These are phyloP conservation scores for Drosophila teissieri DNA, from an alignment of 1,140 invertebrate species.

Conservation along the genomic window DNA sequence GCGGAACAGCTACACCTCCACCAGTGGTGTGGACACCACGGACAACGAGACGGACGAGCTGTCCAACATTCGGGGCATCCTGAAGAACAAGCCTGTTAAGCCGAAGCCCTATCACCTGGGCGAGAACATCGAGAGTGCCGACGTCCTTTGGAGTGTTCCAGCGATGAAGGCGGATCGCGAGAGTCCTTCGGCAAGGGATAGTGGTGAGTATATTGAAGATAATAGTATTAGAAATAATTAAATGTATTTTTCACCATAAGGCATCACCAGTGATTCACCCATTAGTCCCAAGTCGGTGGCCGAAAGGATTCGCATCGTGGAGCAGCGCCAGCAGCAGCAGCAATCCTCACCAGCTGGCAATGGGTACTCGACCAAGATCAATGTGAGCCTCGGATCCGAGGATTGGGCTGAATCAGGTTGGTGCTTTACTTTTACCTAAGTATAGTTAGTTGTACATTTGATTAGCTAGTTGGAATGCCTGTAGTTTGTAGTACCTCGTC, in stretches of 20 bases:
- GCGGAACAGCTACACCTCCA: constrained; percentile 72
- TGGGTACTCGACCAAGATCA: constrained; percentile 87
- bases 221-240: too few relatives aligned
- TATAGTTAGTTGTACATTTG: constrained; percentile 13
- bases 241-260: not conserved
- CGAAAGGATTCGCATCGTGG: constrained; percentile 84
- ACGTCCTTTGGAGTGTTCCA: constrained; percentile 85
- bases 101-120: constrained; percentile 89
- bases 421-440: constrained; percentile 22
- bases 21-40: constrained; percentile 84
- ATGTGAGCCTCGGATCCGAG: constrained; percentile 80
- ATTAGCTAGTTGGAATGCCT: constrained; percentile 55
- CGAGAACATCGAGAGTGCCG: constrained; percentile 86
- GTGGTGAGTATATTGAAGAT: constrained; percentile 30
- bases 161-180: constrained; percentile 54
- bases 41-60: constrained; percentile 85
- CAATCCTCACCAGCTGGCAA: constrained; percentile 57
- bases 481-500: constrained; percentile 52
- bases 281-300: constrained; percentile 84
- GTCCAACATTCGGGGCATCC: constrained; percentile 88
- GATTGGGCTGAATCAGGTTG: constrained; percentile 77
- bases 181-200: constrained; percentile 47
- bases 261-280: constrained; percentile 44
- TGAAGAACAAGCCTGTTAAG: constrained; percentile 89
- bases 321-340: constrained; percentile 64